phyloP scores from a whole-genome alignment of 2,888 invertebrate genomes.

The Conomelus anceps region DNA sequence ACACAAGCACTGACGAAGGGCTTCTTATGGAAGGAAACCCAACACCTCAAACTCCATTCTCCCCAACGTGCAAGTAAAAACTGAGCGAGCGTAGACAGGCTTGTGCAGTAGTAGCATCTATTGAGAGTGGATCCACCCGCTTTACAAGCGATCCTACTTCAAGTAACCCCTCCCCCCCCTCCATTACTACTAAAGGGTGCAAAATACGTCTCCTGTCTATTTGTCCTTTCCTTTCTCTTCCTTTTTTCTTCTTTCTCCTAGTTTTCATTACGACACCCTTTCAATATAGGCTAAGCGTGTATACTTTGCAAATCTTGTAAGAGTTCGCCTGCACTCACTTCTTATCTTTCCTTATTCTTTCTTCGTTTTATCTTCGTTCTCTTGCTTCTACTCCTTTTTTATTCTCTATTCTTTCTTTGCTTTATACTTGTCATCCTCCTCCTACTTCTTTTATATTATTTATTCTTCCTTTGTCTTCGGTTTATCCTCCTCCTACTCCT shows the following conservation, averaged over 20 bases:
- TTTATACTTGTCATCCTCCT: no score
- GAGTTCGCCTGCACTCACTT: neutral
- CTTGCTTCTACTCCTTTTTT: no score
- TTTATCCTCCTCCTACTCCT: no score
- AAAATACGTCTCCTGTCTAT: neutral
- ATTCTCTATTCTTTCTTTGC: no score
- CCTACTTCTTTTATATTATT: no score
- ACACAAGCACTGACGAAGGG: neutral
- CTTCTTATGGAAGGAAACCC: neutral
- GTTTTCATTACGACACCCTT: neutral
- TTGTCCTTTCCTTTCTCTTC: neutral
- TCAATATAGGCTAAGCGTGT: neutral
- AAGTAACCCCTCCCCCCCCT: neutral
- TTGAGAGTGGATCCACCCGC: neutral
- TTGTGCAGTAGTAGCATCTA: no score
- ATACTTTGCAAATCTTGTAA: neutral
- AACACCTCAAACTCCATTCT: no score
- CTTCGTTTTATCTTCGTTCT: no score
- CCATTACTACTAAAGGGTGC: neutral
- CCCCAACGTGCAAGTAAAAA: neutral
- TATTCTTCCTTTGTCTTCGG: neutral
- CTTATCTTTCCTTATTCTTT: no score
- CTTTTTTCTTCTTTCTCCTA: neutral
- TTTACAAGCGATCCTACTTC: neutral
- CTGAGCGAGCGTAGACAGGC: neutral